A percentile compares a stretch with the other conserved stretches of the same genome.
Evolutionary conservation across 1,140 invertebrate genomes (phyloP).

Genomic region (Eumaeus atala): DNA sequence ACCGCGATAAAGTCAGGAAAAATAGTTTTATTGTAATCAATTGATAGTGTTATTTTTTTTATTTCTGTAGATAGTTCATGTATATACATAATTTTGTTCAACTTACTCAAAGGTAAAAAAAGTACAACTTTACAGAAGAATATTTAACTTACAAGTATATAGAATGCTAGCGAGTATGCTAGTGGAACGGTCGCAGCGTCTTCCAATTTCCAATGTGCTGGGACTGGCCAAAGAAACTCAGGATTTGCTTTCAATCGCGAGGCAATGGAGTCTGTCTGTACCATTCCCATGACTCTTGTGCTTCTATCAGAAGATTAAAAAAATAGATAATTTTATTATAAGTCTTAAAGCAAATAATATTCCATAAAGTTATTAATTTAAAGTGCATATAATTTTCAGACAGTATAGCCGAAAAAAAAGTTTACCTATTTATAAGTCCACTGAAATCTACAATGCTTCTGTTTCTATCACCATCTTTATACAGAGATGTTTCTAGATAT

Average conservation of each 20-base stretch:
- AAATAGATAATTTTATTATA: neutral
- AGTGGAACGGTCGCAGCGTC: conserved; percentile 85
- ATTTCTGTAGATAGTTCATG: too few species aligned
- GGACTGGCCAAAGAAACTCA: conserved; percentile 79
- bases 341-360: neutral
- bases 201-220: conserved; percentile 82
- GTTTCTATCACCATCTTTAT: neutral
- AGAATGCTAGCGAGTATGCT: conserved; percentile 41
- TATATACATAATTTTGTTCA: too few species aligned
- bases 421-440: neutral
- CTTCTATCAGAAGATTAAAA: conserved; percentile 22
- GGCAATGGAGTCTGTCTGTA: neutral
- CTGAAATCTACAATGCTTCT: neutral
- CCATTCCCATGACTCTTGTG: conserved; percentile 35
- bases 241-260: conserved; percentile 27
- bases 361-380: neutral
- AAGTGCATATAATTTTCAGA: neutral
- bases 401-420: too few species aligned
- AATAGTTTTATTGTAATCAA: too few species aligned
- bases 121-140: conserved; percentile 1
- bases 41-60: too few species aligned
- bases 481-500: neutral
- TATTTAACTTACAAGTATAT: conserved; percentile 70
- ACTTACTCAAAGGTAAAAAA: too few species aligned
- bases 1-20: too few species aligned